Evolutionary conservation across 2,888 invertebrate species (phyloP).

Genomic region (Melitaea athalia): DNA sequence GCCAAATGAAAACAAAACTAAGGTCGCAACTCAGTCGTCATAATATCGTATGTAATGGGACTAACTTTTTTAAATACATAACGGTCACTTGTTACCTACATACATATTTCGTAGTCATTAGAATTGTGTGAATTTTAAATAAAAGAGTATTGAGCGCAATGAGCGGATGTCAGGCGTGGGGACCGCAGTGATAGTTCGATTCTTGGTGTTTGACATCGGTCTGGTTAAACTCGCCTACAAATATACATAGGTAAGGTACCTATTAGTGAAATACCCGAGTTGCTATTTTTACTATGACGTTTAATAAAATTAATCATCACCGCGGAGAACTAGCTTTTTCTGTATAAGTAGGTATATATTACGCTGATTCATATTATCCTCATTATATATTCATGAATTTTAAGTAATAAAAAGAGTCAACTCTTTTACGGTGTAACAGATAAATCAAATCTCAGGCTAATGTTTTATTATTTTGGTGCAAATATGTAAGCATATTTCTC

Average conservation of each 20-base stretch:
- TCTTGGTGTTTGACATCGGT: conserved; percentile 40
- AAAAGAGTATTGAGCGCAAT: conserved; percentile 14
- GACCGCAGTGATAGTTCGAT: conserved; percentile 23
- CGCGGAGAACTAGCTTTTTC: no score
- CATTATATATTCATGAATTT: no score
- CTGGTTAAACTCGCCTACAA: not conserved
- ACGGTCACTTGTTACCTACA: conserved; percentile 25
- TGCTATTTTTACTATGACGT: no score
- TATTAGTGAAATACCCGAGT: no score
- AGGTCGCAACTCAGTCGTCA: conserved; percentile 52
- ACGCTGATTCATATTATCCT: no score
- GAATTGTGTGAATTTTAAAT: conserved; percentile 29
- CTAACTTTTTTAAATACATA: conserved; percentile 19
- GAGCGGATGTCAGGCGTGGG: conserved; percentile 26
- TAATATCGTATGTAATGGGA: conserved; percentile 16
- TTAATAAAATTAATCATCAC: no score
- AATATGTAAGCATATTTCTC: no score
- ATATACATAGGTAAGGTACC: not conserved
- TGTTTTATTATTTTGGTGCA: no score
- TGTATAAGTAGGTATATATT: no score
- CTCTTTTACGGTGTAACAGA: no score
- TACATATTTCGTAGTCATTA: conserved; percentile 15
- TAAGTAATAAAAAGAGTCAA: no score
- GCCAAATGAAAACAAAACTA: conserved; percentile 59
- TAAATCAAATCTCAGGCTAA: no score